Percentiles rank a stretch among this genome's conserved stretches.
Conservation (phyloP, 64 coral and sea anemone species). For the Actinia equina region DNA sequence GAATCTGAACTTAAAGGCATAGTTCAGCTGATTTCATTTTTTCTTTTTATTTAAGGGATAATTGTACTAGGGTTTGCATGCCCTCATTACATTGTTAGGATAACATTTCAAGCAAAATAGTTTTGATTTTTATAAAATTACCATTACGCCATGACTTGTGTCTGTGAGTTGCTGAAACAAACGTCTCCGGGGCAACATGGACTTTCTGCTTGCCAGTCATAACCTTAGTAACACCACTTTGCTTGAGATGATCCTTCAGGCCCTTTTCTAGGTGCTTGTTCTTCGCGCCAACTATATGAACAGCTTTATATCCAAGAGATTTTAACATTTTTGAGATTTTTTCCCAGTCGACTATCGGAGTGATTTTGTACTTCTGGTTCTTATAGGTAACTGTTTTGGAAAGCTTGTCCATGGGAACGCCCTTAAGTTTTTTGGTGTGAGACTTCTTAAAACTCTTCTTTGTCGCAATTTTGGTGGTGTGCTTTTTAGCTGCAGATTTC, state of each 20-base stretch:
- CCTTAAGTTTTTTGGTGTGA: slow-evolving; percentile 52
- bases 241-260: slow-evolving; percentile 63
- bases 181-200: slow-evolving; percentile 64
- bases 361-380: slow-evolving; percentile 91
- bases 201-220: slow-evolving; percentile 17
- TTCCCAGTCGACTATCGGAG: slow-evolving; percentile 80
- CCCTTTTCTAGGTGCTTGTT: slow-evolving; percentile 71
- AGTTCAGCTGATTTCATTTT: no score
- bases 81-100: no score
- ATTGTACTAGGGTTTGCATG: no score
- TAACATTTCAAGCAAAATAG: background rate
- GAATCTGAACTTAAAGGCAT: no score
- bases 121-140: background rate
- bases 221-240: slow-evolving; percentile 58
- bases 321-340: slow-evolving; percentile 86
- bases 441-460: slow-evolving; percentile 28
- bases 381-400: slow-evolving; percentile 87
- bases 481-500: slow-evolving; percentile 5
- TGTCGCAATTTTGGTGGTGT: slow-evolving; percentile 6
- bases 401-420: slow-evolving; percentile 71
- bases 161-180: slow-evolving; percentile 82
- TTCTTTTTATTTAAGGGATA: no score
- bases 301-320: slow-evolving; percentile 82
- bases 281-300: slow-evolving; percentile 67
- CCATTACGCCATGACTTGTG: slow-evolving; percentile 82